These are phyloP conservation scores for Cenopis cana DNA, from an alignment of 2,888 invertebrate species.

Conservation along the genomic window DNA sequence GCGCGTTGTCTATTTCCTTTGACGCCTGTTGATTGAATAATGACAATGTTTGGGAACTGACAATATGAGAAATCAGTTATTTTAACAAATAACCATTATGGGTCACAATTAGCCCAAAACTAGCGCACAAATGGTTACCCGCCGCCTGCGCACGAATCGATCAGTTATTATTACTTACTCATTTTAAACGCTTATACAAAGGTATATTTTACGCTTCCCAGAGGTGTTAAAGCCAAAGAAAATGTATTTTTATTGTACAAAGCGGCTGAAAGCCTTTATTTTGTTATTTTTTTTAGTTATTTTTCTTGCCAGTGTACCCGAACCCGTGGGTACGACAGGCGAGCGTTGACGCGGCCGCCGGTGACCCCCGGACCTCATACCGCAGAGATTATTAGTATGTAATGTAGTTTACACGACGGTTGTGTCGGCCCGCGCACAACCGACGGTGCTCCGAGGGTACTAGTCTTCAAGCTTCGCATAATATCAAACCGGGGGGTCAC, in stretches of 20 bases:
- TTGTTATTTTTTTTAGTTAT: slow-evolving; percentile 57
- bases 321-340: slow-evolving; percentile 34
- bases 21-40: background rate
- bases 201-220: slow-evolving; percentile 74
- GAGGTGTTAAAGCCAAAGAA: slow-evolving; percentile 78
- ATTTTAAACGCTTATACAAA: slow-evolving; percentile 64
- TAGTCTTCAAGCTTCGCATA: slow-evolving; percentile 16
- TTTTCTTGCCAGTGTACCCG: slow-evolving; percentile 58
- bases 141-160: slow-evolving; percentile 18
- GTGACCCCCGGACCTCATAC: background rate
- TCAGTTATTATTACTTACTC: slow-evolving; percentile 49
- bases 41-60: no score
- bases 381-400: slow-evolving; percentile 30
- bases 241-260: slow-evolving; percentile 68
- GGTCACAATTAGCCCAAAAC: background rate
- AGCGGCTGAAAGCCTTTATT: slow-evolving; percentile 68
- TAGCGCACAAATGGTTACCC: slow-evolving; percentile 1
- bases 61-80: background rate
- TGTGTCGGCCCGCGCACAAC: slow-evolving; percentile 16
- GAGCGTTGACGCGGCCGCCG: background rate
- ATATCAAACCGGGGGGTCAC: background rate
- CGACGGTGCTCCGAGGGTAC: background rate
- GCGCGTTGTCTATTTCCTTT: background rate
- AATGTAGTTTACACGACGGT: slow-evolving; percentile 17
- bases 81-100: background rate